Base-by-base conservation (phyloP, 2,888 invertebrate species). In the Cephalotes varians region DNA sequence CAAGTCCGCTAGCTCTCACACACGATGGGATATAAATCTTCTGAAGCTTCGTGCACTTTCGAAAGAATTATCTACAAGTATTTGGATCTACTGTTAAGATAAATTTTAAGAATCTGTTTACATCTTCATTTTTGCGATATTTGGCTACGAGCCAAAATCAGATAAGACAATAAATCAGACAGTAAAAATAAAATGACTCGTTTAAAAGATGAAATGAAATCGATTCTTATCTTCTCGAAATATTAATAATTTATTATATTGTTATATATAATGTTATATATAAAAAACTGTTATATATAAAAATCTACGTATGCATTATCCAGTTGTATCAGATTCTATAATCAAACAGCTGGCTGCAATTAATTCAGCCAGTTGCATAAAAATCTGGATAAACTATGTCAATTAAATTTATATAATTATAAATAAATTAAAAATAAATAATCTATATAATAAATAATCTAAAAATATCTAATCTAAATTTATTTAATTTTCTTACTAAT, bases 21-120 rank as follows among this genome's bases (percentile, higher is more conserved):
- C 4, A 12, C 7, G 6, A 40, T 28, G 64, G 40, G 7, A 58
- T 40, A 56, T 56, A 71, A 71, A 71, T 56, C 37, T 56, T 71
- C 34, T 4, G 10, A 51, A 34, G 12, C 21, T 71, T 25, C 25
- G 4, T 31, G 12, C 25, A 34, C 10, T 62, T 10, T 12, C 12
- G 34, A 21, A 65, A 60, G 40, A 31, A 31, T n/a, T 15, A 15
- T 40, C 56, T n/a, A 28, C n/a, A 40, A 28, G 40, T 58, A 72
- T 25, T 56, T 56, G 21, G 2, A 34, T 34, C 21, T 49, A 18
- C 31, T 9, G n/a, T 15, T 18, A 21, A 44, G 9, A 60, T 73
- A 31, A 73, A 44, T 28, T 58, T 73, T 58, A 10, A 1, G 15
- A 18, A 73, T 31, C n/a, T n/a, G 12, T 64, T 10, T 47, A 47